Evolutionary conservation across 1,140 invertebrate species (phyloP).

Genomic region (Diabrotica undecimpunctata): DNA sequence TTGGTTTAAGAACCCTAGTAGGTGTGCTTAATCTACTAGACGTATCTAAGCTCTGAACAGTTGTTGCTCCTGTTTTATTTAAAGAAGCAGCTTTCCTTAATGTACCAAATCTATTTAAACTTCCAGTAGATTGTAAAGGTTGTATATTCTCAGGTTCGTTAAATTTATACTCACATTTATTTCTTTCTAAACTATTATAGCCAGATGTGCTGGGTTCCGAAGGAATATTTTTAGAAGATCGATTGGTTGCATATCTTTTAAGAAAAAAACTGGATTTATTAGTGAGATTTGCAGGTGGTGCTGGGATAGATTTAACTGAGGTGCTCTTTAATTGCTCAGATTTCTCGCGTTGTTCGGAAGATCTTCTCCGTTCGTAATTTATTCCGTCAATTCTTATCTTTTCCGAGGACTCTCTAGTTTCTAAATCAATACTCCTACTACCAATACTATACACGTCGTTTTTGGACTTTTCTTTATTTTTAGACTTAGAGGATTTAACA

Average conservation of each 20-base stretch:
- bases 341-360: background rate
- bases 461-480: background rate
- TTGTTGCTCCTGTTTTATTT: too few relatives aligned
- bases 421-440: background rate
- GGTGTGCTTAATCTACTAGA: too few relatives aligned
- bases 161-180: too few relatives aligned
- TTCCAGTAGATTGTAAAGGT: too few relatives aligned
- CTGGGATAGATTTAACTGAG: background rate
- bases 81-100: too few relatives aligned
- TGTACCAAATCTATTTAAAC: too few relatives aligned
- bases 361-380: background rate
- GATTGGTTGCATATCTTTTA: background rate
- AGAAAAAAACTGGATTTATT: background rate
- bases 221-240: background rate
- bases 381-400: background rate
- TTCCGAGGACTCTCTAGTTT: background rate
- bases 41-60: too few relatives aligned
- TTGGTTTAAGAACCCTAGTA: too few relatives aligned
- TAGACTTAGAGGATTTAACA: slow-evolving; percentile 23
- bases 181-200: too few relatives aligned
- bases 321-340: background rate
- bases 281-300: background rate
- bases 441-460: background rate
- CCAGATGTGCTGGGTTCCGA: too few relatives aligned
- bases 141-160: too few relatives aligned